phyloP scores from a whole-genome alignment of 2,113 vertebrate species.

The Pelusios castaneus region DNA sequence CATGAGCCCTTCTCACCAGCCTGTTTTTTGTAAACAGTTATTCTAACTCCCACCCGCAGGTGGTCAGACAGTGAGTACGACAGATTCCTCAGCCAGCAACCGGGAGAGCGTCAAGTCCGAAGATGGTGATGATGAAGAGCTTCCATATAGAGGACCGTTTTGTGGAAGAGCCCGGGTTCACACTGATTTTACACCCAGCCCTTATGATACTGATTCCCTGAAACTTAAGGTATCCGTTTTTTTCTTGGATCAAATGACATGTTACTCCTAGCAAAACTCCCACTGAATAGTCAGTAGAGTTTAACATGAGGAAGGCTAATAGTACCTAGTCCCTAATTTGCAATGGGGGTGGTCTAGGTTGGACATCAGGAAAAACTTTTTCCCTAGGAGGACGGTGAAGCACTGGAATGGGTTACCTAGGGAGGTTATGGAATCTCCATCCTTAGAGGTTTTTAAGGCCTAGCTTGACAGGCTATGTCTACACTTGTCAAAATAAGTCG shows the following conservation, averaged over 20 bases:
- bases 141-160: slow-evolving; percentile 95
- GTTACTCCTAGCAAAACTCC: neutral
- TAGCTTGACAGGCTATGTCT: too few species aligned
- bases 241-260: neutral
- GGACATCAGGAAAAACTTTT: too few species aligned
- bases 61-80: slow-evolving; percentile 97
- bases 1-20: neutral
- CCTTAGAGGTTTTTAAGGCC: too few species aligned
- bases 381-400: too few species aligned
- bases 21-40: neutral
- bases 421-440: too few species aligned
- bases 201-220: slow-evolving; percentile 96
- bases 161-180: slow-evolving; percentile 95
- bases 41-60: slow-evolving; percentile 71
- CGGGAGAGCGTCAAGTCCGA: slow-evolving; percentile 98
- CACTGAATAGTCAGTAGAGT: neutral
- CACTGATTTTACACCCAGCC: slow-evolving; percentile 98
- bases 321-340: neutral
- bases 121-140: slow-evolving; percentile 97
- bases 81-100: slow-evolving; percentile 97
- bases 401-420: too few species aligned
- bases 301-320: neutral
- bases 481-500: too few species aligned
- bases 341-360: too few species aligned
- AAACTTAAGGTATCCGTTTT: slow-evolving; percentile 90